Conservation (phyloP, 37 sponge, comb jelly and placozoan genomes). For the Chondrosia reniformis region DNA sequence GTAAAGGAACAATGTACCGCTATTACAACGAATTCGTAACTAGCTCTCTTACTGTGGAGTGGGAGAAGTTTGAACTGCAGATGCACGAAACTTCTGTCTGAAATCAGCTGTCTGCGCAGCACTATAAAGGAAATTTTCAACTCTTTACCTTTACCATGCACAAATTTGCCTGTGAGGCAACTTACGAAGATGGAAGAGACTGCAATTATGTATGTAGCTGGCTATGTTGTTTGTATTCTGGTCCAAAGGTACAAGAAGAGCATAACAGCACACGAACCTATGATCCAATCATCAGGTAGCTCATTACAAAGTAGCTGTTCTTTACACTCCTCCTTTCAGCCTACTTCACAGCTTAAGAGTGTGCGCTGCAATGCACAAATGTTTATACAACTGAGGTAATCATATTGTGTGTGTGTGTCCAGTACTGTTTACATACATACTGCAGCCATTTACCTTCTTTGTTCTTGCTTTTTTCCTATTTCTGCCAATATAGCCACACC, state of each 20-base stretch:
- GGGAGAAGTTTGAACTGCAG: not conserved
- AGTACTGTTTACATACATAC: too few relatives aligned
- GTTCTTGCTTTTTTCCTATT: too few relatives aligned
- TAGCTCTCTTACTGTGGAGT: not conserved
- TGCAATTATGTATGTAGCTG: slow-evolving; percentile 14
- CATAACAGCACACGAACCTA: not conserved
- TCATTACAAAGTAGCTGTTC: not conserved
- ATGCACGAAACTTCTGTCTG: not conserved
- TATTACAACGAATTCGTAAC: not conserved
- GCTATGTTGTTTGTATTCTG: slow-evolving; percentile 13
- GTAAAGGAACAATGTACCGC: not conserved
- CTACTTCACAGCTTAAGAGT: too few relatives aligned
- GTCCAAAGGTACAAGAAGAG: not conserved
- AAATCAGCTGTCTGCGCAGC: not conserved
- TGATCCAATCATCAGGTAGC: not conserved
- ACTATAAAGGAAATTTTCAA: not conserved
- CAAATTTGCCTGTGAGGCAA: not conserved
- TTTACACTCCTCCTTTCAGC: slow-evolving; percentile 2
- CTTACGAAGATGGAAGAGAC: slow-evolving; percentile 1
- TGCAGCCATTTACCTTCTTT: too few relatives aligned
- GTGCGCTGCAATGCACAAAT: too few relatives aligned
- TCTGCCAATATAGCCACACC: too few relatives aligned
- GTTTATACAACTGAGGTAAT: too few relatives aligned
- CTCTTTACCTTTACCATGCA: not conserved
- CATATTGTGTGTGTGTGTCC: too few relatives aligned